These are phyloP conservation scores for Ifrita kowaldi DNA, from an alignment of 2,113 vertebrate genomes.

Conservation along the genomic window DNA sequence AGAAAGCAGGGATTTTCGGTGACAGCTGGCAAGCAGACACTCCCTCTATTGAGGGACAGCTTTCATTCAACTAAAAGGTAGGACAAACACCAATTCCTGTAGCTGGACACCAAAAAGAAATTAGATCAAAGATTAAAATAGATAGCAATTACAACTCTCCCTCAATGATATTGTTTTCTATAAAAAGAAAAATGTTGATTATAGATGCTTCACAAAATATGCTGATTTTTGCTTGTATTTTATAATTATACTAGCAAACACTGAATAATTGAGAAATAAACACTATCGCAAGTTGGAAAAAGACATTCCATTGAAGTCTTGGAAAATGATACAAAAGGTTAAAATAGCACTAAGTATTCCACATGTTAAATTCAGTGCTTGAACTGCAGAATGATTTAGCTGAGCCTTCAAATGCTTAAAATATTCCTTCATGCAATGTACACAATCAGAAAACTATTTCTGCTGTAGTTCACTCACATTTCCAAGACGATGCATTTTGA, in stretches of 20 bases:
- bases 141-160: background rate
- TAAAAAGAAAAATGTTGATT: background rate
- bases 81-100: constrained; percentile 43
- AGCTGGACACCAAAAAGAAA: background rate
- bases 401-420: constrained; percentile 19
- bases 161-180: background rate
- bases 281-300: background rate
- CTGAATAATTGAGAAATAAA: constrained; percentile 10
- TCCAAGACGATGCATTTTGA: background rate
- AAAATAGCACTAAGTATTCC: constrained; percentile 1
- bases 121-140: background rate
- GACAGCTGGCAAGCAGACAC: constrained; percentile 60
- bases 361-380: background rate
- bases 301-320: background rate
- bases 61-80: constrained; percentile 70
- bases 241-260: background rate
- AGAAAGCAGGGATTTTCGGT: constrained; percentile 45
- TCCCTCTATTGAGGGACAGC: constrained; percentile 40
- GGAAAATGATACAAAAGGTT: background rate
- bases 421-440: background rate
- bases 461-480: background rate
- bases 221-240: background rate
- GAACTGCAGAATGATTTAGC: constrained; percentile 24
- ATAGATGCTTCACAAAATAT: background rate
- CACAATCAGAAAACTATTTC: background rate